Base-by-base conservation (phyloP, 2,113 vertebrate species). In the Callorhinus ursinus region DNA sequence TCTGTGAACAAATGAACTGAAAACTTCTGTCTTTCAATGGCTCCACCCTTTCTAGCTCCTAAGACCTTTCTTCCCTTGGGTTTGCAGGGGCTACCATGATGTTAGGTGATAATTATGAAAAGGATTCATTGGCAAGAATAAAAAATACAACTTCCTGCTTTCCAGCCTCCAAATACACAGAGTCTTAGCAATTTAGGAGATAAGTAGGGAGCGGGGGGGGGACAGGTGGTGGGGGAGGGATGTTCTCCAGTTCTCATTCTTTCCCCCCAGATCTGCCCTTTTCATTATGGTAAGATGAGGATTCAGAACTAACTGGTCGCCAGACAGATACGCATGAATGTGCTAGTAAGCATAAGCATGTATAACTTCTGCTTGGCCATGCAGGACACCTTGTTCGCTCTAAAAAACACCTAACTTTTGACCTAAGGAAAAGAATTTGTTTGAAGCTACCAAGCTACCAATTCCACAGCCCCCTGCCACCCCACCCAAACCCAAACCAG, bases 41-140 rank as follows among this genome's bases (percentile, higher is more conserved):
- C 15, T 72, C 65, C 31, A 90, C 46, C 4, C 39, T 72, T 86
- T 5, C 36, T 24, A 93, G 57, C 9, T 87, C 51, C 39, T 81
- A 19, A 94, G 61, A 39, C 46, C 87, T 86, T 89, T 88, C 42
- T 79, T 91, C 33, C 53, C 31, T 90, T 81, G 69, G 8, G 28
- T 81, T 46, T 95, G 7, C 16, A 76, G 49, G 28, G 36, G 31
- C 19, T 26, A 49, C 31, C 46, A 21, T 14, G 13, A 42, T 81
- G 14, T 93, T 80, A 88, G n/a, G 88, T 67, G 39, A 89, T 67
- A 26, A 86, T 74, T 87, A 71, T 24, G 46, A 76, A 90, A 93
- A 85, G 11, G 59, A 57, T 87, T 83, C 24, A 13, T 53, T 92
- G 57, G 28, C 21, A 90, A 49, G 36, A 65, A 86, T 80, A 2